These are phyloP conservation scores for Melangyna quadrimaculata DNA, from an alignment of 2,888 invertebrate species.

Conservation along the genomic window DNA sequence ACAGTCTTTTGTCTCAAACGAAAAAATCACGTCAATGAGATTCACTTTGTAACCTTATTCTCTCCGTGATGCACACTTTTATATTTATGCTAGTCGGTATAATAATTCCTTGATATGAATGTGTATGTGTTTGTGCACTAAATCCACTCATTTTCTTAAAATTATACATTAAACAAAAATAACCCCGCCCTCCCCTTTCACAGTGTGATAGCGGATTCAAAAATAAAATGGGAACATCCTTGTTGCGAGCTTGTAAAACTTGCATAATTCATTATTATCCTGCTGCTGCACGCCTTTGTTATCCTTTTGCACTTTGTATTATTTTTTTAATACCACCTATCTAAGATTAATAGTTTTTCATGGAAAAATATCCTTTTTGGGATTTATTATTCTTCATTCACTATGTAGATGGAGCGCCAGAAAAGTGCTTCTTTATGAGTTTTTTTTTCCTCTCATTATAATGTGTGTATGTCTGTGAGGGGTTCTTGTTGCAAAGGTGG, in stretches of 20 bases:
- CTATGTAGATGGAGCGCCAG: too few relatives aligned
- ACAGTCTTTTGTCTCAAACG: background rate
- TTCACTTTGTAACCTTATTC: conserved; percentile 29
- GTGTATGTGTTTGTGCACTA: conserved; percentile 7
- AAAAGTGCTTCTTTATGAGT: conserved; percentile 43
- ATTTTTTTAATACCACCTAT: conserved; percentile 2
- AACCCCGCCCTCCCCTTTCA: background rate
- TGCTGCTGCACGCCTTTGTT: background rate
- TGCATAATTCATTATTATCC: conserved; percentile 22
- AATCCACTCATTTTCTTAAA: conserved; percentile 42
- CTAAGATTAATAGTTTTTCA: conserved; percentile 47
- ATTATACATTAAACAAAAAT: conserved; percentile 11
- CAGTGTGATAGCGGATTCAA: background rate
- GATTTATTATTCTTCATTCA: conserved; percentile 12
- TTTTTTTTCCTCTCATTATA: conserved; percentile 24
- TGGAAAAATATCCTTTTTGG: conserved; percentile 31
- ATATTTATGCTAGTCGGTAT: conserved; percentile 13
- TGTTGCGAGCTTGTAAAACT: conserved; percentile 56
- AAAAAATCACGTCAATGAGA: conserved; percentile 1
- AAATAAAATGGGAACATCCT: conserved; percentile 36
- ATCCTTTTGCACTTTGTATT: background rate
- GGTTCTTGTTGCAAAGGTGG: background rate
- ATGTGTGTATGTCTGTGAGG: background rate
- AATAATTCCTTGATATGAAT: conserved; percentile 34
- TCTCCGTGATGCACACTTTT: background rate